Evolutionary conservation across 2,113 vertebrate genomes (phyloP), one percentile per base, ranked within the genome.

Genomic region (Cyprinodon variegatus): DNA sequence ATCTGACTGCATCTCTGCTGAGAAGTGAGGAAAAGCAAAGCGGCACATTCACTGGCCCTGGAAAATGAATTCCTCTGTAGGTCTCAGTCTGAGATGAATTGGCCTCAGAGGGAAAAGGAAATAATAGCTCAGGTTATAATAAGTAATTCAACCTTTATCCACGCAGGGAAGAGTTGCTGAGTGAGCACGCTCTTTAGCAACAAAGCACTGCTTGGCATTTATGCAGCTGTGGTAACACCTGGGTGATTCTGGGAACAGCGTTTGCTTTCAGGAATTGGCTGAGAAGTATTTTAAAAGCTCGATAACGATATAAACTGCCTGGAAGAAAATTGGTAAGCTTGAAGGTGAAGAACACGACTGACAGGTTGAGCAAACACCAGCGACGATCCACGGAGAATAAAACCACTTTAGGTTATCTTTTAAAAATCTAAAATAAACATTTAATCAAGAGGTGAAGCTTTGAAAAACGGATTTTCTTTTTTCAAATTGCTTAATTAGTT

Each of bases 41-140:
- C 1, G 6, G 61, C 14, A 38, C 12, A 38, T 62, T 63, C 37
- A 63, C 15, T 13, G 37, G 37, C 38, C 38, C 14, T 17, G 38
- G 39, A 20, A 20, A 64, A 41, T 3, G 15, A 63, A 17, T 39
- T 14, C 50, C 66, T 75, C 76, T 61, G 75, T 69, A 45, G 63
- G 75, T 68, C 76, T 73, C 84, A 65, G 3, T 0, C 14, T 0
- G n/a, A 79, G 81, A 85, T 80, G 68, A 77, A 86, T 63, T 22
- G 68, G 67, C 59, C 86, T 85, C 86, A 48, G 84, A 76, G 84
- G 86, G 72, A 61, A 59, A 29, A 50, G 75, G 79, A 60, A 85
- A 81, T 84, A 77, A 90, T 79, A 83, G 78, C 79, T 76, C 12
- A 12, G 72, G 88, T 79, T 88, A 90, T 83, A 88, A 83, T 77